These are phyloP conservation scores for Platynereis dumerilii DNA, from an alignment of 2,888 invertebrate genomes.

Conservation along the genomic window DNA sequence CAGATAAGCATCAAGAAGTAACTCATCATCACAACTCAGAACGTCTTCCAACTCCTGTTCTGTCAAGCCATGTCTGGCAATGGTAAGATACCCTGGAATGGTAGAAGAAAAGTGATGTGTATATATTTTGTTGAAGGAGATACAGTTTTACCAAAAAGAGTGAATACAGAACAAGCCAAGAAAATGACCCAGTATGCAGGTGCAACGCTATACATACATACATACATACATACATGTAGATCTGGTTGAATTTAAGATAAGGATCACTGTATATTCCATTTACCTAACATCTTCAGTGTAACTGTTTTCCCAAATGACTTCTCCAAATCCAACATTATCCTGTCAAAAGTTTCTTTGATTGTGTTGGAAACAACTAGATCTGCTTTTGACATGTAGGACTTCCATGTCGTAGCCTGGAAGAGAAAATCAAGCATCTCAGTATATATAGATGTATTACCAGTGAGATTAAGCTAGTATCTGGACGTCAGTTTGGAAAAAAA, in stretches of 20 bases:
- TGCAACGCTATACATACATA: too few species aligned
- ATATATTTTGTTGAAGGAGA: background rate
- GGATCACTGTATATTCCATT: too few species aligned
- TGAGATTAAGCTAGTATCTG: too few species aligned
- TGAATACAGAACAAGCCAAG: too few species aligned
- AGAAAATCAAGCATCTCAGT: too few species aligned
- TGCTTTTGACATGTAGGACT: slow-evolving; percentile 3
- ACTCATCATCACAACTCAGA: background rate
- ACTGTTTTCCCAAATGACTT: background rate
- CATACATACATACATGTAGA: too few species aligned
- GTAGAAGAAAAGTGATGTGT: background rate
- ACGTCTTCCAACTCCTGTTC: background rate
- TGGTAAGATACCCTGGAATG: background rate
- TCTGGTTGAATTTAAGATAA: too few species aligned
- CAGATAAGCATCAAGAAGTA: background rate
- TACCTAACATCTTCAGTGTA: too few species aligned
- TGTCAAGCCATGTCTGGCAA: background rate
- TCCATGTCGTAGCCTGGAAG: background rate
- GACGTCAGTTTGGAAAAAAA: too few species aligned
- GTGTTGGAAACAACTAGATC: background rate
- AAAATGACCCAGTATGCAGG: too few species aligned
- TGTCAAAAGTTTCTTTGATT: background rate
- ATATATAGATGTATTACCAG: too few species aligned
- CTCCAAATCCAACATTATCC: slow-evolving; percentile 1
- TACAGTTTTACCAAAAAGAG: too few species aligned